phyloP scores from a whole-genome alignment of 2,113 vertebrate genomes.

The Epinephelus cyanopodus region DNA sequence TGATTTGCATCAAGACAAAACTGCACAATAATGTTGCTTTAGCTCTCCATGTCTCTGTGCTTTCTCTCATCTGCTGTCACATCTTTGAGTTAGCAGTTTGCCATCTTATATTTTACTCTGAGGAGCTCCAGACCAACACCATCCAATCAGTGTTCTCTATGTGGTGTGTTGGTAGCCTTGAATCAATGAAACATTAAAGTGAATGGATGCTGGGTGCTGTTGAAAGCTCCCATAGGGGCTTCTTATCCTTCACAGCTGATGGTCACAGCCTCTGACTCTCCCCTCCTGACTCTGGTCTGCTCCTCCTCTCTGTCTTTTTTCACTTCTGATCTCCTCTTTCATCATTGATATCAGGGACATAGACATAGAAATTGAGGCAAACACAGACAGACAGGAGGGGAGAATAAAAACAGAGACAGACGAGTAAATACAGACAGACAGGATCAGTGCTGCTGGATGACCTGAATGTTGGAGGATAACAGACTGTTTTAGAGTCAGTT shows the following conservation, averaged over 20 bases:
- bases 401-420: too few species aligned
- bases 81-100: background rate
- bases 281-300: background rate
- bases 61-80: too few species aligned
- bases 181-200: conserved; percentile 12
- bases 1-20: too few species aligned
- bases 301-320: background rate
- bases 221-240: conserved; percentile 19
- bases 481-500: background rate
- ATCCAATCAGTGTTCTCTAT: background rate
- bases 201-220: conserved; percentile 1
- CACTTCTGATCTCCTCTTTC: background rate
- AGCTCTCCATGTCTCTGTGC: too few species aligned
- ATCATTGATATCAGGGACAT: background rate
- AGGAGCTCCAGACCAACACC: background rate
- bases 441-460: too few species aligned
- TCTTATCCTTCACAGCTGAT: conserved; percentile 18
- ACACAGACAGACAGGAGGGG: too few species aligned
- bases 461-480: background rate
- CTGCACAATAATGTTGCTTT: too few species aligned
- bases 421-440: too few species aligned
- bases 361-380: background rate
- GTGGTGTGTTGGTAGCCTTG: background rate
- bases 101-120: background rate
- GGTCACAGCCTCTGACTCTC: background rate